Evolutionary conservation across 2,888 invertebrate species (phyloP), one percentile per base, ranked within the genome.

Genomic region (Abscondita cerata): DNA sequence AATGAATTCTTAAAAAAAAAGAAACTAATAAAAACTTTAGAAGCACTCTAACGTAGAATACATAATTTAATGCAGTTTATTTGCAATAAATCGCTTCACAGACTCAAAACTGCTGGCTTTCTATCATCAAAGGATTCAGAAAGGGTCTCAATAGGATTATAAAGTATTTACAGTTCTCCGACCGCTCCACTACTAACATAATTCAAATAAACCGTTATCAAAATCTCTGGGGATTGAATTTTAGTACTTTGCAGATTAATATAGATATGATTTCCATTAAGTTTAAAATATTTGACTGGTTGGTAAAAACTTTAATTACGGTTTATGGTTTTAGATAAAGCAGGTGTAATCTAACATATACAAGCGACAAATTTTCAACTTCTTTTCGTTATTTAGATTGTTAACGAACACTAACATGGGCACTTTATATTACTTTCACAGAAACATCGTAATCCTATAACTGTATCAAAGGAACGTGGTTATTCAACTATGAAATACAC

Each of bases 71-170:
- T 58, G 62, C 62, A 57, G 53, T 53, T 57, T 58, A 38, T 52
- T 58, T 57, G 62, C 62, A 58, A 40, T 53, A 62, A 58, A 62
- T 57, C 58, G 57, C 54, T 62, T 62, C 56, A 51, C 46, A 34
- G 50, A 62, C 57, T 59, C 51, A 58, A 61, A 61, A 58, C 52
- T 53, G 54, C 54, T 64, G 62, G 58, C 64, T 61, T 61, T 64
- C 60, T 58, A 60, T 58, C 61, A 64, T 64, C 60, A 64, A 61
- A 64, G 64, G 64, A 52, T 61, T 62, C 58, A 47, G 63, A 46
- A 52, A 60, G 54, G 58, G 61, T 52, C 58, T 62, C 64, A 52
- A 62, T 61, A 61, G 64, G 64, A 64, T 64, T 61, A 64, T 64
- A 64, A 64, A 64, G 64, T 61, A 64, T 64, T 64, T 60, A 64